A percentile compares a stretch with the other conserved stretches of the same genome.
Conservation (phyloP, 2,113 vertebrate species). For the Pionites leucogaster region DNA sequence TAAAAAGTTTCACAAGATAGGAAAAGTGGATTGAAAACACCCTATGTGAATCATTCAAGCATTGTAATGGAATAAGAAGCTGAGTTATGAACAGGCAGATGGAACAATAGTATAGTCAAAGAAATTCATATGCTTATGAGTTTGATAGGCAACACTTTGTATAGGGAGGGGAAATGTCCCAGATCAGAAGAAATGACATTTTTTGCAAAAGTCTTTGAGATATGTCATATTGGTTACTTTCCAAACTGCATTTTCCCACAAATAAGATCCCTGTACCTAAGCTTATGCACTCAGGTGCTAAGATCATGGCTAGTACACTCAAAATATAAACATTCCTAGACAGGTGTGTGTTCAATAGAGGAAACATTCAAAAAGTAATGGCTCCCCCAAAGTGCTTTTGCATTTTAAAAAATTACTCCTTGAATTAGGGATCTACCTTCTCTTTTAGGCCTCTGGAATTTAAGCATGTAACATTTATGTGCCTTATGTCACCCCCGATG, state of each 20-base stretch:
- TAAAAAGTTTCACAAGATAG: constrained; percentile 76
- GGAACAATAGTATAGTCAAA: constrained; percentile 55
- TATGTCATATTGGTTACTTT: not conserved
- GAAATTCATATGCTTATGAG: constrained; percentile 68
- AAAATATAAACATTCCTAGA: not conserved
- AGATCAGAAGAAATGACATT: not conserved
- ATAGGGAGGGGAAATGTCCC: not conserved
- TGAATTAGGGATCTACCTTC: not conserved
- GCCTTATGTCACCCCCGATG: rapidly evolving
- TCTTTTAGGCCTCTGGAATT: not conserved
- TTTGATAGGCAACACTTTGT: constrained; percentile 26
- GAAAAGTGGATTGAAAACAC: constrained; percentile 74
- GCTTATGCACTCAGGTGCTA: not conserved
- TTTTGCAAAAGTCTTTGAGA: not conserved
- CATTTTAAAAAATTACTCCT: not conserved
- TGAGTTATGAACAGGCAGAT: constrained; percentile 57
- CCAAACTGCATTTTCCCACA: not conserved
- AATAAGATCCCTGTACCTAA: not conserved
- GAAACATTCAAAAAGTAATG: not conserved
- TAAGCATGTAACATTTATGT: not conserved
- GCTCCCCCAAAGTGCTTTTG: not conserved
- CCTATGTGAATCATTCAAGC: constrained; percentile 70
- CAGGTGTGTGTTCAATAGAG: not conserved
- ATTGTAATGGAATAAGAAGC: constrained; percentile 76
- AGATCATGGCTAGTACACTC: not conserved